Evolutionary conservation across 2,888 invertebrate genomes (phyloP), one percentile per base, ranked within the genome.

Genomic region (Empis stercorea): DNA sequence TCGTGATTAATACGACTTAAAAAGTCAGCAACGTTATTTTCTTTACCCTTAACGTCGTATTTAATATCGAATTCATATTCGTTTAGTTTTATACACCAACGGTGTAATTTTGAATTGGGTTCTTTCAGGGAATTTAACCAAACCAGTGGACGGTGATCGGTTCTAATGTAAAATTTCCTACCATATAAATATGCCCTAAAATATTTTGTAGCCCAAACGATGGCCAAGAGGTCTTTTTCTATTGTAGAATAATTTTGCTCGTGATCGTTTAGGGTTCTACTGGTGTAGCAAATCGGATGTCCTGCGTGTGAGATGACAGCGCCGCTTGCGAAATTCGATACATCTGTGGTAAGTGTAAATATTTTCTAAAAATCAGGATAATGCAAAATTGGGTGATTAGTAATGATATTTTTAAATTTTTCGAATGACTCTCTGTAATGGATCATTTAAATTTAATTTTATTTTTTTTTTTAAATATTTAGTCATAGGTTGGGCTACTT

Each of bases 91-190:
- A 52, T 10, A 58, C 45, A 51, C 67, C 65, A 68, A 4, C 65
- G 43, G 10, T 58, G 60, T 11, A 65, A 49, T 48, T 64, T 58
- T 0, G 61, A 61, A 30, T 60, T 62, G 1, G 63, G 63, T 14
- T 66, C 64, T 52, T 67, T 66, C 1, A 64, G 36, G 0, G 53
- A 58, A 55, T 63, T 59, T 1, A 68, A 46, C 61, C 64, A 68
- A 5, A 54, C 55, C 2, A 67, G 45, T 1, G 65, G 64, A 44
- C 58, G 52, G 48, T 68, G 67, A 43, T 70, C 67, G 1, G 64
- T 68, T 10, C 60, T 56, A 1, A 69, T 63, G 0, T 47, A 55
- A 32, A 70, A 66, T 48, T 58, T 57, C 23, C 54, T 53, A 4
- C 62, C 64, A 34, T 59, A 63, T 6, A 66, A n/a, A 32, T 64